Base-by-base conservation (phyloP, 1,140 invertebrate species). In the Cotesia typhae region DNA sequence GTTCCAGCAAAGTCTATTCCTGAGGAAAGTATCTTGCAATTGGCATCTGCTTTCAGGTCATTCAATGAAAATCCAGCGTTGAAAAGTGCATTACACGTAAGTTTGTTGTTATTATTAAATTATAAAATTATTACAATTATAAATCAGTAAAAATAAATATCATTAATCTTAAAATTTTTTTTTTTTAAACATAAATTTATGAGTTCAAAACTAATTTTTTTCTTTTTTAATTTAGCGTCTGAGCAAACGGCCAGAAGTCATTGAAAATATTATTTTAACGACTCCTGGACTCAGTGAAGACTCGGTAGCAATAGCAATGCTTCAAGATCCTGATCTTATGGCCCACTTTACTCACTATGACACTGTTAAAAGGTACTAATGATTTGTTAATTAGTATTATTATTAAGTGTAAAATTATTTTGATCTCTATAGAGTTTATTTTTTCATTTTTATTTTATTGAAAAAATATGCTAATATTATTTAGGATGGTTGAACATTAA, bases 271-370 rank as follows among this genome's bases (percentile, higher is more conserved):
- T 12, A 88, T 90, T 37, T 82, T 83, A 47, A 85, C 87, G 3
- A 86, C 85, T 67, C 89, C 89, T 52, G 85, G 82, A 41, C 74
- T 90, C 4, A 81, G 78, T 14, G 82, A 89, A 60, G 89, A 91
- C 80, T 83, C 88, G 28, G 85, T 89, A 53, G 89, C 89, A 9
- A 83, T 90, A 60, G 87, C 89, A 3, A 85, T 91, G 70, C 80
- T 90, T n/a, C 89, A 89, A 75, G 88, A 90, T 80, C 87, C 88
- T 36, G 87, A 90, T 77, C 78, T 91, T 65, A 83, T 90, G 77
- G 79, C 85, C 10, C 87, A 90, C 74, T 84, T 90, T 61, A 85
- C 83, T 12, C 87, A 90, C 77, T 68, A 82, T 38, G 84, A 88
- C 20, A 88, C 85, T 37, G 84, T 90, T 0, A 83, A 82, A 79